Percentiles rank a stretch among this genome's conserved stretches.
Evolutionary conservation across 2,888 invertebrate species (phyloP).

Genomic region (Scaeva pyrastri): DNA sequence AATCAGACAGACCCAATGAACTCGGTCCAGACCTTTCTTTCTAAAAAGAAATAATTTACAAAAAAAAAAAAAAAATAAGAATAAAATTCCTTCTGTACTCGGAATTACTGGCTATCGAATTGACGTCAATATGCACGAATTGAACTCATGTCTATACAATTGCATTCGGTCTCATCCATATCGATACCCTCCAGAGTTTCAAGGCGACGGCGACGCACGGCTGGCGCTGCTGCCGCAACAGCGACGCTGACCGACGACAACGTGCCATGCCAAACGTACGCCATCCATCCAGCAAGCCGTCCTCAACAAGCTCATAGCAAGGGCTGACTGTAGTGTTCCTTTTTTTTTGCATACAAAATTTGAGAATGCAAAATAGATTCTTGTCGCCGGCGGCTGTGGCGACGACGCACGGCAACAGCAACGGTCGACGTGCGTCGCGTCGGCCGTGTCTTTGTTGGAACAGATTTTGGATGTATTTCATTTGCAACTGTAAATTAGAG

Average conservation of each 20-base stretch:
- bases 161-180: slow-evolving; percentile 4
- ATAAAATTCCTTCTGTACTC: slow-evolving; percentile 32
- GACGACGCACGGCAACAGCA: too few relatives aligned
- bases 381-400: background rate
- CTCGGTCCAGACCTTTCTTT: slow-evolving; percentile 41
- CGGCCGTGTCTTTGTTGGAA: too few relatives aligned
- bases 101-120: slow-evolving; percentile 13
- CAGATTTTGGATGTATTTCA: slow-evolving; percentile 50
- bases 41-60: background rate
- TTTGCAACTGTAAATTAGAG: slow-evolving; percentile 18
- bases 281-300: background rate
- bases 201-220: background rate
- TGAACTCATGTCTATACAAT: slow-evolving; percentile 36
- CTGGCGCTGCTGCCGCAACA: too few relatives aligned
- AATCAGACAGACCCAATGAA: slow-evolving; percentile 52
- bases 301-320: background rate
- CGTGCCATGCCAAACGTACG: background rate
- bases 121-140: slow-evolving; percentile 64
- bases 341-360: slow-evolving; percentile 32
- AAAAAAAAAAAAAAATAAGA: slow-evolving; percentile 3
- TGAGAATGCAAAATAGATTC: slow-evolving; percentile 63
- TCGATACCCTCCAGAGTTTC: slow-evolving; percentile 1
- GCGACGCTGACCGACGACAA: slow-evolving; percentile 8
- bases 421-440: too few relatives aligned
- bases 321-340: background rate